These are phyloP conservation scores for Cosmorhoe ocellata DNA, from an alignment of 2,888 invertebrate species.

Conservation along the genomic window DNA sequence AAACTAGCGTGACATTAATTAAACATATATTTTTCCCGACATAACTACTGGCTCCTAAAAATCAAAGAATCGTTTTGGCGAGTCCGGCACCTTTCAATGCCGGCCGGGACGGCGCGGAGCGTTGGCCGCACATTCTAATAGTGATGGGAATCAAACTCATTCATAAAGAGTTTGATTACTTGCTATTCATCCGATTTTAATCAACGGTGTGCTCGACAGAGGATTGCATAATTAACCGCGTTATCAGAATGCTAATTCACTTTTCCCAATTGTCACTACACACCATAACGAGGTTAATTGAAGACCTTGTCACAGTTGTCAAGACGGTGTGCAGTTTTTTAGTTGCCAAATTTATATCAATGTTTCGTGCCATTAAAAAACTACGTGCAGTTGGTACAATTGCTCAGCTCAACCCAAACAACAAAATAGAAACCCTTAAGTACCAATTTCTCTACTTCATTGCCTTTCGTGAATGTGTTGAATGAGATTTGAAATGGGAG, in stretches of 20 bases:
- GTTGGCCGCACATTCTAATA: constrained; percentile 6
- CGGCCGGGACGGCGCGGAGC: neutral
- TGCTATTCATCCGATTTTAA: neutral
- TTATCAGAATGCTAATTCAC: constrained; percentile 14
- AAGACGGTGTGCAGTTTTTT: constrained; percentile 8
- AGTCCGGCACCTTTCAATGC: neutral
- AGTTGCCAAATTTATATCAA: constrained; percentile 30
- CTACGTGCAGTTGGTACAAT: neutral
- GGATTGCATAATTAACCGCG: constrained; percentile 2
- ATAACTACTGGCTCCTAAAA: neutral
- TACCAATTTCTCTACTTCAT: too few relatives aligned
- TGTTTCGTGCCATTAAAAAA: constrained; percentile 6
- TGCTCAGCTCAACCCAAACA: neutral
- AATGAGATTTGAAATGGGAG: too few relatives aligned
- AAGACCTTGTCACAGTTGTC: constrained; percentile 17
- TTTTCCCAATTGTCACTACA: constrained; percentile 8
- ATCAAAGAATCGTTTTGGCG: neutral
- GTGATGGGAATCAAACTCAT: constrained; percentile 2
- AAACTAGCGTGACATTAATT: too few relatives aligned
- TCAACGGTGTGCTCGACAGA: neutral
- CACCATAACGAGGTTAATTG: constrained; percentile 15
- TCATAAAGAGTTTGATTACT: neutral
- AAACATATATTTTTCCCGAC: too few relatives aligned
- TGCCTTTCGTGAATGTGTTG: too few relatives aligned
- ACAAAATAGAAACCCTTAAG: too few relatives aligned